Conservation (phyloP, 1,140 invertebrate species). For the Polyergus mexicanus region DNA sequence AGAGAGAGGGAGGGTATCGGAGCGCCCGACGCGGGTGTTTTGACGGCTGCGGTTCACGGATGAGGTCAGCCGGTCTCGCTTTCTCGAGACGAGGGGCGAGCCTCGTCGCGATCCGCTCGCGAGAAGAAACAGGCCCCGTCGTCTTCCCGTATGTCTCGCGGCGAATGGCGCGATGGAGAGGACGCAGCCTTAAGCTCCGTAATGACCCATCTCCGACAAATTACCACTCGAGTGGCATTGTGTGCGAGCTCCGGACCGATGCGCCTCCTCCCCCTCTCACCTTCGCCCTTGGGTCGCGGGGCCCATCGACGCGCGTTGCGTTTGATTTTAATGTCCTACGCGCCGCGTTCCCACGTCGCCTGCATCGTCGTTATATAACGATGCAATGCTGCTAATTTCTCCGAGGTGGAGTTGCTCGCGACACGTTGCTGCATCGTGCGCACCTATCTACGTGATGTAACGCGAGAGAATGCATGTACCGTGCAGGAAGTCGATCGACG, state of each 20-base stretch:
- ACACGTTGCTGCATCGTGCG: constrained; percentile 28
- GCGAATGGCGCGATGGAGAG: constrained; percentile 47
- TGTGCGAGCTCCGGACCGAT: constrained; percentile 61
- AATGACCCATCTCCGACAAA: constrained; percentile 74
- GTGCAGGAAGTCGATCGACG: constrained; percentile 16
- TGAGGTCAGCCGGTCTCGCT: constrained; percentile 76
- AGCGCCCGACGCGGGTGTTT: constrained; percentile 67
- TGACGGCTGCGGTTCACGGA: constrained; percentile 77
- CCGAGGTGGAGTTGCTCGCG: constrained; percentile 43
- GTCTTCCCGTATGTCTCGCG: constrained; percentile 52
- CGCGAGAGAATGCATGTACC: background rate
- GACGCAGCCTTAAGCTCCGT: constrained; percentile 62
- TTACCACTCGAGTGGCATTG: constrained; percentile 77
- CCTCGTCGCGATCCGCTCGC: constrained; percentile 48
- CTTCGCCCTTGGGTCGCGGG: constrained; percentile 53
- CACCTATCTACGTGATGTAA: constrained; percentile 46
- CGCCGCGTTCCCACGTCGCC: constrained; percentile 62
- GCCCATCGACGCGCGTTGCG: constrained; percentile 45
- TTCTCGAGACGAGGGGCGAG: constrained; percentile 67
- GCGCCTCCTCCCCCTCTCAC: background rate
- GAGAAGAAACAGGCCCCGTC: constrained; percentile 38
- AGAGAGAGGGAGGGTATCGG: constrained; percentile 25
- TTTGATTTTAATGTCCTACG: constrained; percentile 63
- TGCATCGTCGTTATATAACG: constrained; percentile 52
- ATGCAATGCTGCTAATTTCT: constrained; percentile 49